Evolutionary conservation across 2,797 vertebrate species (phyloP), one percentile per base, ranked within the genome.

Genomic region (Decapterus maruadsi): DNA sequence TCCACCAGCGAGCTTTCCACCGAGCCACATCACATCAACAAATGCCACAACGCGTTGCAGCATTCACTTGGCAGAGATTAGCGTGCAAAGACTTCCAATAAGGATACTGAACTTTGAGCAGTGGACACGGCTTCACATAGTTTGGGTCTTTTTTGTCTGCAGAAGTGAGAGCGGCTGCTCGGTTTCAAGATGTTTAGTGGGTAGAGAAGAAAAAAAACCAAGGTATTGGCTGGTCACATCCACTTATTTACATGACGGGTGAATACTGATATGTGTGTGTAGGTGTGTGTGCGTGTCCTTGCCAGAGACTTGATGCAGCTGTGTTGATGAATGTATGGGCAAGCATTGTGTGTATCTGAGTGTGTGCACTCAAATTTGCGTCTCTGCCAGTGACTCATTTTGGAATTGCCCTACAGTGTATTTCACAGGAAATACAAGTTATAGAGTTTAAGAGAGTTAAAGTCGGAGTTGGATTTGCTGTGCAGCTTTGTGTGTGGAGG

Each of bases 391-490:
- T 31, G 56, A 77, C 72, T 86, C 1, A n/a, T 67, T 86, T 78
- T 76, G 68, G 72, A 86, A 83, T 75, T 78, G 81, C 75, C 88
- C 87, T 77, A 36, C 82, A 72, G 85, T 86, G 65, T 58, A 74
- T 85, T 85, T 88, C 70, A 82, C 38, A 55, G 75, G 61, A 80
- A 89, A 81, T 87, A 74, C 79, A 88, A 88, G 64, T 89, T 88
- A 48, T 72, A 31, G 71, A 90, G 78, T 86, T 87, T 88, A 82
- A 61, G 78, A 83, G 85, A 88, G 88, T 88, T 84, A 42, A 74
- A 88, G 77, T 82, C 59, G 71, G 75, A 78, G 87, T 82, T 90
- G 82, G 89, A 88, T 89, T 93, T 89, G 75, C 72, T 58, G 73
- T 77, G 80, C 67, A 75, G 81, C 80, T 87, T 72, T 90, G 77